Conservation (phyloP, 2,797 vertebrate species). For the Cyclopterus lumpus region DNA sequence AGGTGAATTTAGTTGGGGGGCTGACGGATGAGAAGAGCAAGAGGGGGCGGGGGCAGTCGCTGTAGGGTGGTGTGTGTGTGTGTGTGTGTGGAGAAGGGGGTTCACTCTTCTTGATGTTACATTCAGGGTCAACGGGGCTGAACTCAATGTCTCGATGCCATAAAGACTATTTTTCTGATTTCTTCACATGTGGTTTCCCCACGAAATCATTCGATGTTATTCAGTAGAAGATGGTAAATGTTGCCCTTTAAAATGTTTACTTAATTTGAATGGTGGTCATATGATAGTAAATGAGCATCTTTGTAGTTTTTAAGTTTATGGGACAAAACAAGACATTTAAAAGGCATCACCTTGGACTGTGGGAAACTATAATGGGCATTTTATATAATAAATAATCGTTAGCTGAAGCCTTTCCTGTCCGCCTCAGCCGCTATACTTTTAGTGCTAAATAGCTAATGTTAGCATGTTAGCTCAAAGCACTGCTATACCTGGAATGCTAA, state of each 20-base stretch:
- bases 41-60: background rate
- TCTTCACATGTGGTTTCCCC: background rate
- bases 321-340: background rate
- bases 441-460: background rate
- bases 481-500: background rate
- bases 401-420: too few species aligned
- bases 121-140: constrained; percentile 21
- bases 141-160: constrained; percentile 12
- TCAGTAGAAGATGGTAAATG: background rate
- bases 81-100: background rate
- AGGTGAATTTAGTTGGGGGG: constrained; percentile 45
- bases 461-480: too few species aligned
- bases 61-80: constrained; percentile 13
- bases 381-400: background rate
- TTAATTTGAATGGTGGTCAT: too few species aligned
- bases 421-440: too few species aligned
- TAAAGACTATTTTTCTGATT: background rate
- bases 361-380: background rate
- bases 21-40: constrained; percentile 30
- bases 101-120: constrained; percentile 30
- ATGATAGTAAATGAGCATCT: background rate
- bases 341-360: background rate
- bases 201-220: background rate
- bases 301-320: background rate
- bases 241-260: background rate